Evolutionary conservation across 1,140 invertebrate genomes (phyloP).

Genomic region (Eriocheir sinensis): DNA sequence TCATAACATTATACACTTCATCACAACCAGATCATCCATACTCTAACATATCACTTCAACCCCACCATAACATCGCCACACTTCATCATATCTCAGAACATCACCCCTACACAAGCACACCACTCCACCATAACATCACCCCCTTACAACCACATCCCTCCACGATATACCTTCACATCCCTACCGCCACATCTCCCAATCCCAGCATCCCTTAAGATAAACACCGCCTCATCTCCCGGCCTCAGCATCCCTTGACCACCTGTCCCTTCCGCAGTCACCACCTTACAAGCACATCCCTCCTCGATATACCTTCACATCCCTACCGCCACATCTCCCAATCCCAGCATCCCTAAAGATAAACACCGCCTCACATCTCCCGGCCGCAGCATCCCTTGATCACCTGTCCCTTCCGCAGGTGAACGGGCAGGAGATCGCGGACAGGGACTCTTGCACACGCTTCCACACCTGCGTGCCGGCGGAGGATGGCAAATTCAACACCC

Average conservation of each 20-base stretch:
- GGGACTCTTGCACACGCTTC: conserved; percentile 71
- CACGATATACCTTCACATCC: neutral
- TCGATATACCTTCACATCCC: neutral
- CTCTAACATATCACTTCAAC: no score
- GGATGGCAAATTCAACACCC: conserved; percentile 55
- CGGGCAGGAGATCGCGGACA: conserved; percentile 62
- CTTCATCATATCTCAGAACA: neutral
- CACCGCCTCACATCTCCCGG: neutral
- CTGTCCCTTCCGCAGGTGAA: neutral
- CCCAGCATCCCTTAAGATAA: neutral
- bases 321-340: neutral
- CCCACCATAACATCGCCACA: no score
- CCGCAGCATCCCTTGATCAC: no score
- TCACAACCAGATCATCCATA: no score
- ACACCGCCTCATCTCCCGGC: neutral
- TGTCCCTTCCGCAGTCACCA: neutral
- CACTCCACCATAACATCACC: neutral
- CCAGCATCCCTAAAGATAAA: neutral
- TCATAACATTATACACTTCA: no score
- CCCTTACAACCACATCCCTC: neutral
- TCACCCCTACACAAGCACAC: neutral
- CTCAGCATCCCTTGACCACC: no score
- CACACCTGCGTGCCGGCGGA: conserved; percentile 63
- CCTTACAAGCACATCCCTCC: neutral
- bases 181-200: neutral